These are phyloP conservation scores for Apistogramma diplotaenia DNA, from an alignment of 2,113 vertebrate species.

Conservation along the genomic window DNA sequence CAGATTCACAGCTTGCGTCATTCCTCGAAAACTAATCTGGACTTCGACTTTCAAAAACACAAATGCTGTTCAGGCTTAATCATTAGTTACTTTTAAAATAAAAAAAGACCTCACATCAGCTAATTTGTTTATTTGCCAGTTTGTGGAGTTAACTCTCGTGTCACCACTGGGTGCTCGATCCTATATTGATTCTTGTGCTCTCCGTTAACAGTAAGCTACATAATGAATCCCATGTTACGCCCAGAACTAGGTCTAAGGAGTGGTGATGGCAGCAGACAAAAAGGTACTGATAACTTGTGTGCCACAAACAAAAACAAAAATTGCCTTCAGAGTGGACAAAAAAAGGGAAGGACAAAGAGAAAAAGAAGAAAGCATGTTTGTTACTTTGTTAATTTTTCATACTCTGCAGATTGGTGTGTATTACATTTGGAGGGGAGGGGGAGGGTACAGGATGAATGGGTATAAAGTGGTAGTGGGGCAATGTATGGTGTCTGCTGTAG, in stretches of 20 bases:
- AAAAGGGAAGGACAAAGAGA: constrained; percentile 70
- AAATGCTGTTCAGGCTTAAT: constrained; percentile 69
- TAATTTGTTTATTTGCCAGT: constrained; percentile 56
- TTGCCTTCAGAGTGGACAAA: constrained; percentile 59
- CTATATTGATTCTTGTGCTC: constrained; percentile 50
- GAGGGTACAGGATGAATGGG: constrained; percentile 57
- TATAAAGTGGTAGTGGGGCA: constrained; percentile 59
- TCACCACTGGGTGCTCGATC: constrained; percentile 36
- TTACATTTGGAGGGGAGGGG: constrained; percentile 53
- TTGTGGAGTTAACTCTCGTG: constrained; percentile 51
- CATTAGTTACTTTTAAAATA: constrained; percentile 60
- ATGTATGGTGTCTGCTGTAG: constrained; percentile 63
- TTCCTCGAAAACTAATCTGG: constrained; percentile 54
- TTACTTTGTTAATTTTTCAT: constrained; percentile 83
- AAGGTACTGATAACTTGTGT: constrained; percentile 44
- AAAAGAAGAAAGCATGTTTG: constrained; percentile 80
- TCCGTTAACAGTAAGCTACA: constrained; percentile 46
- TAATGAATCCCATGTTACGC: constrained; percentile 33
- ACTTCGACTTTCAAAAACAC: constrained; percentile 60
- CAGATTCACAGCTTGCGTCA: constrained; percentile 72
- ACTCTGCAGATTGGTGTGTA: constrained; percentile 83
- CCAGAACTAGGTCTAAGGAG: constrained; percentile 58
- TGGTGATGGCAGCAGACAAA: constrained; percentile 62
- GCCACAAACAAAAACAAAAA: constrained; percentile 84
- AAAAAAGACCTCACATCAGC: constrained; percentile 59